Evolutionary conservation across 2,888 invertebrate genomes (phyloP), one percentile per base, ranked within the genome.

Genomic region (Eledone cirrhosa): DNA sequence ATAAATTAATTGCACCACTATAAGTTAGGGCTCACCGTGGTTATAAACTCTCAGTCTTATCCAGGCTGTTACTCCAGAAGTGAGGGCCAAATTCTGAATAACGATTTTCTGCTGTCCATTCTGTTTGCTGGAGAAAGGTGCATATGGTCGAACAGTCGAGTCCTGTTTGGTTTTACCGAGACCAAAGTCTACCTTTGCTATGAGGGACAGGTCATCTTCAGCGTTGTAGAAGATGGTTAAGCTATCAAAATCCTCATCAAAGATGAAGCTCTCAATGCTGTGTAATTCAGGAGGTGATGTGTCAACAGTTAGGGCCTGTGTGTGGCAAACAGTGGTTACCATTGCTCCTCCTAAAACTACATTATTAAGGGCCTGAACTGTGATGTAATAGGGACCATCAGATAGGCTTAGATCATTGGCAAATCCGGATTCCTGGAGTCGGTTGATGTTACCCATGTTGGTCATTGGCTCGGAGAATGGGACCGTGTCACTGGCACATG

Each of bases 61-160:
- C 87, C 87, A 87, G 11, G 85, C 85, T 1, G 86, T 86, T 13
- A 83, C 79, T 2, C 87, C 87, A 48, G 83, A 82, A n/a, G 81
- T 77, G 16, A 87, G 81, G 14, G 82, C 83, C 24, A 86, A 80
- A 76, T 86, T 83, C 77, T 86, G 82, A 1, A 85, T 79, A 16
- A 83, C 83, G 22, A 85, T 81, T 76, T 82, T 85, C 16, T 85
- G 77, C 59, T 78, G 29, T 19, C 53, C 16, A 19, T 77, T 24
- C 22, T 27, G 80, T 41, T 83, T 82, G 24, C 47, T 59, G 7
- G 63, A n/a, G 29, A 76, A 75, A n/a, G 69, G 27, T 8, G 78
- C 11, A 77, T 86, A 86, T 2, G 83, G 75, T 47, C 83, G 78
- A 2, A 86, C 77, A 47, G 81, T 79, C 14, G 84, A 85, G 67